Evolutionary conservation across 2,797 vertebrate species (phyloP), one percentile per base, ranked within the genome.

Genomic region (Falco rusticolus): DNA sequence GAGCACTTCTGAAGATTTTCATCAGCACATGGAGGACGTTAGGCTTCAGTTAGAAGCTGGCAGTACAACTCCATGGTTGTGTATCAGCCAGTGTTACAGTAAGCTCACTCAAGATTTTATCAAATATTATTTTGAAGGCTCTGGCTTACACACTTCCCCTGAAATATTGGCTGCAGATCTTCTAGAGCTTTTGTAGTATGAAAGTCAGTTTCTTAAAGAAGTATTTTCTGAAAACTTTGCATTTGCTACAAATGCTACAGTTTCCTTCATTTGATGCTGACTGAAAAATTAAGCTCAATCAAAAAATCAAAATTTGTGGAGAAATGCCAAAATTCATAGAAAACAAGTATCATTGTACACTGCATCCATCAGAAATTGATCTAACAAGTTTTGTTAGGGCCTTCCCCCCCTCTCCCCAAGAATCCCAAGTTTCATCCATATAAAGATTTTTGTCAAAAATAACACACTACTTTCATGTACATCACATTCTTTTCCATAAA

Each of bases 91-190:
- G 37, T 12, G 45, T 68, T 51, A 92, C 29, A 54, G 64, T 34
- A 94, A 72, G 14, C 37, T 87, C 65, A 61, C 16, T 80, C 57
- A 26, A 93, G 60, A 89, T 75, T 61, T 76, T 96, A 94, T 76
- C 78, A 92, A 59, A 26, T 25, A 69, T 18, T 87, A 71, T 85
- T 91, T 31, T 85, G 84, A 93, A 85, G 60, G 39, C 45, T 79
- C 64, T 66, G 45, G 47, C 54, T 94, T 69, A 79, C 26, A 54
- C 3, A 48, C n/a, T 77, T 90, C 60, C 51, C 57, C 41, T 89
- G 48, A 90, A 89, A 89, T 13, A 87, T 6, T 10, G 16, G 34
- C 68, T 71, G 33, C 41, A 92, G 71, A 80, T 78, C 48, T 84
- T 63, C 33, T 31, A 83, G 13, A 77, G 37, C 51, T 82, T 59